phyloP scores from a whole-genome alignment of 2,888 invertebrate genomes.

The Enchytraeus crypticus region DNA sequence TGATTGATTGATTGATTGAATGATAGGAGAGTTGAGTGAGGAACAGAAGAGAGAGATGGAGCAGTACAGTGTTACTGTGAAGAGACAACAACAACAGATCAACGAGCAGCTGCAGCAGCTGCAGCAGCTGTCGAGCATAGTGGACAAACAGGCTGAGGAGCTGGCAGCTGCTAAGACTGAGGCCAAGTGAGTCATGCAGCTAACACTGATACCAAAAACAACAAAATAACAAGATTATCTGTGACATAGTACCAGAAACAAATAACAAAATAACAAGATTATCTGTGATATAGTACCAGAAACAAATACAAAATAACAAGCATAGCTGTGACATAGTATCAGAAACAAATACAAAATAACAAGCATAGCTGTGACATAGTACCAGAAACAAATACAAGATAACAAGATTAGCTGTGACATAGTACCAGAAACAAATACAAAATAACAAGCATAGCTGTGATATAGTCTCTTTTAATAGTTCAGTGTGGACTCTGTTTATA shows the following conservation, averaged over 20 bases:
- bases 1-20: no score
- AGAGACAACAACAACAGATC: conserved; percentile 38
- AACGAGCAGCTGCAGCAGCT: conserved; percentile 42
- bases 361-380: neutral
- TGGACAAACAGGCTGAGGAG: conserved; percentile 44
- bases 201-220: neutral
- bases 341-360: neutral
- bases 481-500: no score
- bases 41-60: conserved; percentile 46
- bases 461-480: no score
- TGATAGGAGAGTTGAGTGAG: conserved; percentile 46
- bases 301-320: neutral
- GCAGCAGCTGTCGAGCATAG: conserved; percentile 45
- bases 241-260: no score
- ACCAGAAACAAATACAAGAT: neutral
- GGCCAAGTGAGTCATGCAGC: conserved; percentile 31
- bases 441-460: neutral
- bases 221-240: neutral
- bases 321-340: neutral
- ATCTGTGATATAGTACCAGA: neutral
- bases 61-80: conserved; percentile 33
- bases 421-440: neutral
- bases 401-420: neutral
- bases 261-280: neutral
- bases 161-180: conserved; percentile 32